Evolutionary conservation across 2,888 invertebrate genomes (phyloP), one percentile per base, ranked within the genome.

Genomic region (Schizaphis graminum): DNA sequence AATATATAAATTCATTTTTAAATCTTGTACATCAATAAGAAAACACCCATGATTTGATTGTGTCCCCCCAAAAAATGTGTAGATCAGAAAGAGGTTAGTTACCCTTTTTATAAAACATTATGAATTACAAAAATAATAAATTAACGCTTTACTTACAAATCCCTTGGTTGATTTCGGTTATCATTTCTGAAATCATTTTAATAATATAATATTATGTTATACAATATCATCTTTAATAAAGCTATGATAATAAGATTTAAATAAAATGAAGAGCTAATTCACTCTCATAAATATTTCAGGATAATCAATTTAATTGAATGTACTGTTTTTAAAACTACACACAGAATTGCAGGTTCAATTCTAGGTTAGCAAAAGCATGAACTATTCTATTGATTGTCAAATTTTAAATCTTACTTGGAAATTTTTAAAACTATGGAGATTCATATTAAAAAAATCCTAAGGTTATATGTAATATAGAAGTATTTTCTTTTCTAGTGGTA

Each of bases 161-260:
- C 94, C 53, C 91, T 94, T n/a, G 47, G 86, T 86, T 94, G 94
- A n/a, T 91, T 94, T 10, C 94, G 53, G 21, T 90, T 94, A 8
- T 94, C 94, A 87, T 94, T 94, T 67, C 94, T 94, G 61, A 87
- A 94, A 94, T 67, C 24, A 91, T n/a, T n/a, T n/a, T n/a, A n/a
- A n/a, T n/a, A n/a, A n/a, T n/a, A n/a, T n/a, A n/a, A n/a, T 77
- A 16, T 53, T 53, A 3, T 28, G 41, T 77, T 61, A 57, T 4
- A 56, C 16, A 41, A 41, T 41, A 41, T 44, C 41, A 85, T 61
- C 0, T 61, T 89, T 61, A 89, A 61, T 89, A 61, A 28, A 4
- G 21, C 28, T 47, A 89, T 8, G n/a, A 89, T 24, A 21, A 57
- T 26, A 57, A 89, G 28, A 89, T 57, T 44, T 21, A 28, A 44